A percentile compares a stretch with the other conserved stretches of the same genome.
These are phyloP conservation scores for Cheilosia grossa DNA, from an alignment of 2,888 invertebrate genomes.

Conservation along the genomic window DNA sequence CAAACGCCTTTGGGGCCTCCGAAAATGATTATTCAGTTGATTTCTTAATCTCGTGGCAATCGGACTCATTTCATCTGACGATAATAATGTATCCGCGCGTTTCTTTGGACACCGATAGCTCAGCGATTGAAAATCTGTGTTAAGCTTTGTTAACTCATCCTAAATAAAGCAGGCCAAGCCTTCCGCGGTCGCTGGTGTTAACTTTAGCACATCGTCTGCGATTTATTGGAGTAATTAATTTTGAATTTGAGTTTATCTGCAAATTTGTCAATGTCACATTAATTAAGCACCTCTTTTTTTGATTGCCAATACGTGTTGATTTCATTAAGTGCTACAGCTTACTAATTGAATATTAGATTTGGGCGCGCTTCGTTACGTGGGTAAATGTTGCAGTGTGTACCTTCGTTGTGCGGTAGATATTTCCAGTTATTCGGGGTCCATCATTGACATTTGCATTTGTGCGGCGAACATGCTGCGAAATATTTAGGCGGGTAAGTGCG, in stretches of 20 bases:
- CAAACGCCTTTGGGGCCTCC: slow-evolving; percentile 26
- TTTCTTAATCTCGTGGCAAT: slow-evolving; percentile 58
- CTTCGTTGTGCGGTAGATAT: slow-evolving; percentile 30
- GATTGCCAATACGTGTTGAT: slow-evolving; percentile 56
- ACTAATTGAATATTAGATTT: slow-evolving; percentile 43
- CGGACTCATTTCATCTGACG: slow-evolving; percentile 45
- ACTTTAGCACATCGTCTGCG: slow-evolving; percentile 19
- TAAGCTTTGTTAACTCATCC: slow-evolving; percentile 8
- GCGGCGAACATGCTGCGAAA: slow-evolving; percentile 15
- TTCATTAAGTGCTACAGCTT: slow-evolving; percentile 52
- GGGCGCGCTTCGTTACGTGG: background rate
- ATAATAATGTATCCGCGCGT: slow-evolving; percentile 9
- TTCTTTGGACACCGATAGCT: background rate
- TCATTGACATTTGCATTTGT: slow-evolving; percentile 8
- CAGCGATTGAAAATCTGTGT: background rate
- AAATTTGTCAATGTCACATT: slow-evolving; percentile 54
- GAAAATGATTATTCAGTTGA: slow-evolving; percentile 62
- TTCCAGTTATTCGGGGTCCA: slow-evolving; percentile 1
- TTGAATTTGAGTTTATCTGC: slow-evolving; percentile 47
- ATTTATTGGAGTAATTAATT: slow-evolving; percentile 52
- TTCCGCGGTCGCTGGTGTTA: background rate
- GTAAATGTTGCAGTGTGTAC: background rate
- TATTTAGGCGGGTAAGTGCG: slow-evolving; percentile 39
- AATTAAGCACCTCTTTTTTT: slow-evolving; percentile 52
- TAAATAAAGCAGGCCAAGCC: background rate